Evolutionary conservation across 2,797 vertebrate genomes (phyloP), one percentile per base, ranked within the genome.

Genomic region (Allobates femoralis): DNA sequence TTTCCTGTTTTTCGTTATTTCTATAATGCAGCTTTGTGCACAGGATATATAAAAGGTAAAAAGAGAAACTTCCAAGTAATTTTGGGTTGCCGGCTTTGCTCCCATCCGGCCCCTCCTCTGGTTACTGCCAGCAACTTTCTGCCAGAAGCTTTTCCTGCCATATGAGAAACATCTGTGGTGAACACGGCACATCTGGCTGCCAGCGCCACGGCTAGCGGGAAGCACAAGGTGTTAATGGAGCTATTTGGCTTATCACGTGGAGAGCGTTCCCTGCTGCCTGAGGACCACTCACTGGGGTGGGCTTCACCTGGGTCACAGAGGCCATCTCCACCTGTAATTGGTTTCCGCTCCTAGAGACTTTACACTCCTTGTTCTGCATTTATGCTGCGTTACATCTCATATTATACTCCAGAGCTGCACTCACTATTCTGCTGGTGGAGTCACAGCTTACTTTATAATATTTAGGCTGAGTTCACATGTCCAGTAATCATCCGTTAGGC

Each of bases 71-170:
- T 79, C 82, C 86, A 84, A 76, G 69, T 53, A 15, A 58, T 66
- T 87, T 66, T 87, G 82, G 77, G 84, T 81, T 58, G 32, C 34
- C n/a, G 69, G 82, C 77, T 84, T 64, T 18, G 46, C 67, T 87
- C 86, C 76, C 69, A 87, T 87, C 86, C 86, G 86, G 86, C 86
- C 86, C 86, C 82, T 34, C 86, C 86, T 87, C 77, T 64, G 67
- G 64, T 58, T 80, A 51, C 53, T 87, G 86, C 86, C 86, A 87
- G 60, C 82, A 23, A 79, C 76, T 75, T 71, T 67, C 46, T 30
- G 86, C 82, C 86, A 87, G 81, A 84, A 87, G 86, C 86, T 53
- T 87, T 87, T 87, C 76, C 86, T 87, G 66, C 81, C 82, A 85
- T 77, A 87, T 87, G 76, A 87, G 86, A 87, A 87, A 87, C 86